Evolutionary conservation across 2,888 invertebrate genomes (phyloP).

Genomic region (Eristalis intricaria): DNA sequence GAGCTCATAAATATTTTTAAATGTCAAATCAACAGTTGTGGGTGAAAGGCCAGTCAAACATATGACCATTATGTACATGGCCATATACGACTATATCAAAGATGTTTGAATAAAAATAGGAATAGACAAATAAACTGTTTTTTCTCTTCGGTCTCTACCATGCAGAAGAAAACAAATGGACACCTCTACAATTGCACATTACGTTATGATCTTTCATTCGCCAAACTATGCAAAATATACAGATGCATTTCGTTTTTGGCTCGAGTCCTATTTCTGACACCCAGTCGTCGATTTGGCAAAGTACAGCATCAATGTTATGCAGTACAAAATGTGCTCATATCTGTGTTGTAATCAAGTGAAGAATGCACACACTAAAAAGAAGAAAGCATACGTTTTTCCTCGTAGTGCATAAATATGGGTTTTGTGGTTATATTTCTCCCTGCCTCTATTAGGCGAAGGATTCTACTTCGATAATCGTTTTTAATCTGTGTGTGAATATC

Average conservation of each 20-base stretch:
- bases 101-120: conserved; percentile 31
- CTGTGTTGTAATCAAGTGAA: conserved; percentile 57
- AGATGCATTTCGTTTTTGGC: conserved; percentile 53
- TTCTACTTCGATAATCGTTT: conserved; percentile 59
- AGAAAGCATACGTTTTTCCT: conserved; percentile 20
- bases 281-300: conserved; percentile 65
- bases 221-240: conserved; percentile 7
- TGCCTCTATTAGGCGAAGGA: conserved; percentile 51
- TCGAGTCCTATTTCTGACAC: conserved; percentile 69
- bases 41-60: conserved; percentile 16
- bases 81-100: conserved; percentile 12
- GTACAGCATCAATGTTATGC: conserved; percentile 46
- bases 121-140: conserved; percentile 32
- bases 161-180: conserved; percentile 45
- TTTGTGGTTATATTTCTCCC: conserved; percentile 32
- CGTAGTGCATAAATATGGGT: conserved; percentile 28
- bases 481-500: conserved; percentile 59
- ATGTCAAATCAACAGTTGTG: conserved; percentile 30
- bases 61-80: neutral
- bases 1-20: conserved; percentile 14
- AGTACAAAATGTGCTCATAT: conserved; percentile 22
- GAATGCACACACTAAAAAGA: conserved; percentile 61
- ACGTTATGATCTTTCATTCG: conserved; percentile 42
- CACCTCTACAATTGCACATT: conserved; percentile 31
- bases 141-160: conserved; percentile 5